phyloP scores from a whole-genome alignment of 2,113 vertebrate species.

The Edolisoma coerulescens region DNA sequence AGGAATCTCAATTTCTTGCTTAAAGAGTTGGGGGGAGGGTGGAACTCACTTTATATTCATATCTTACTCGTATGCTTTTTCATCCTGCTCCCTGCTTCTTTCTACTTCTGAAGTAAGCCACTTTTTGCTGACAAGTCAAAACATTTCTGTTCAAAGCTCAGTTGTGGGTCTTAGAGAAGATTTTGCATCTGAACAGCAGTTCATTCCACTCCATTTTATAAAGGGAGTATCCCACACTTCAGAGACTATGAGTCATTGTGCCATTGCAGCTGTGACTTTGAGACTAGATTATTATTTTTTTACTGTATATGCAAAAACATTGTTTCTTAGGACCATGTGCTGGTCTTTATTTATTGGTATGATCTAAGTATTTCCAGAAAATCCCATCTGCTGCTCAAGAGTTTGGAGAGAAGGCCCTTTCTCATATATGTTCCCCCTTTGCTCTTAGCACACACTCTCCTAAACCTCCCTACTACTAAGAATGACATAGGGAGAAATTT shows the following conservation, averaged over 20 bases:
- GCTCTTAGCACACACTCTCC: not conserved
- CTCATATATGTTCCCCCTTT: not conserved
- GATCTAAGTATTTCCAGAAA: conserved; percentile 24
- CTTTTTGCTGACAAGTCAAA: not conserved
- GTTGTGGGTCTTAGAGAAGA: not conserved
- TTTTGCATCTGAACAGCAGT: not conserved
- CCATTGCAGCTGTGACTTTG: conserved; percentile 26
- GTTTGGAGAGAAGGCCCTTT: not conserved
- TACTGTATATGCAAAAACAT: not conserved
- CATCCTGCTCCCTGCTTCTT: not conserved
- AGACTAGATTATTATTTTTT: not conserved
- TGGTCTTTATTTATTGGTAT: conserved; percentile 20
- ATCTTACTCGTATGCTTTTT: not conserved
- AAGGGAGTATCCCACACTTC: conserved; percentile 44
- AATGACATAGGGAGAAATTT: not conserved
- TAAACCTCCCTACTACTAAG: not conserved
- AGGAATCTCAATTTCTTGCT: not conserved
- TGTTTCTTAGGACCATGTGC: not conserved
- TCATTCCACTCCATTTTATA: conserved; percentile 5
- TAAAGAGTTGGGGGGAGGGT: rapidly evolving
- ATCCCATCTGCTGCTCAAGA: not conserved
- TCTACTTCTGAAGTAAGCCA: not conserved
- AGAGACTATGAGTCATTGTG: conserved; percentile 31
- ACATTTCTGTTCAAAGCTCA: not conserved
- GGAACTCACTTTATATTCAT: not conserved